Base-by-base conservation (phyloP, 2,113 vertebrate genomes). In the Eclectus roratus region DNA sequence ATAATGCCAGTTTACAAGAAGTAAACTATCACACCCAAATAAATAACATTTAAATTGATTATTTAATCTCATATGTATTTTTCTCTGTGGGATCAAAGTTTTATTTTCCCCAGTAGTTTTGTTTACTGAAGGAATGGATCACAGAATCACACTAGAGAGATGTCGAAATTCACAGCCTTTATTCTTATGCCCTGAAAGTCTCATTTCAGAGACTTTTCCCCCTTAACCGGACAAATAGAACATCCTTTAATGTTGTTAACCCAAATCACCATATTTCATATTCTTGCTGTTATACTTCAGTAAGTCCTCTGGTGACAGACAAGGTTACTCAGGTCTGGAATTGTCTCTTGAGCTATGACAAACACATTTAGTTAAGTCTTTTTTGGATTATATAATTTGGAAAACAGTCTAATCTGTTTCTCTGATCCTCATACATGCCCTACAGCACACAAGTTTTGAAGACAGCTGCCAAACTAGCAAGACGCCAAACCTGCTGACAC, bases 291-390 rank as follows among this genome's bases (percentile, higher is more conserved):
- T 66, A 8, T 27, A 56, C 28, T 61, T 66, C 66, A 70, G 3
- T 4, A 69, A 70, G 44, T 66, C 21, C 78, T 89, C 58, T 63
- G 70, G 58, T 77, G 89, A 50, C 68, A 94, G 31, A 43, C 69
- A 64, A 93, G 83, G 80, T 96, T 83, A 82, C n/a, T 89, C 33
- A 37, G 73, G 70, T 91, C 84, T 88, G 74, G 11, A 77, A 87
- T 33, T 44, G 37, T 49, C 58, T 64, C 74, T 80, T 56, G 66
- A 82, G 66, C 53, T 65, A 76, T 2, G 17, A 56, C 66, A 91
- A 82, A 76, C 56, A 28, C 43, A 76, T 44, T 80, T 52, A 76
- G 39, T 50, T 16, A 23, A 69, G 61, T 66, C n/a, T 39, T 31
- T 53, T 77, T 69, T 49, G 33, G 27, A 72, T 76, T 69, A 2